A percentile compares a stretch with the other conserved stretches of the same genome.
Conservation (phyloP, 2,797 vertebrate species). For the Harpagifer antarcticus region DNA sequence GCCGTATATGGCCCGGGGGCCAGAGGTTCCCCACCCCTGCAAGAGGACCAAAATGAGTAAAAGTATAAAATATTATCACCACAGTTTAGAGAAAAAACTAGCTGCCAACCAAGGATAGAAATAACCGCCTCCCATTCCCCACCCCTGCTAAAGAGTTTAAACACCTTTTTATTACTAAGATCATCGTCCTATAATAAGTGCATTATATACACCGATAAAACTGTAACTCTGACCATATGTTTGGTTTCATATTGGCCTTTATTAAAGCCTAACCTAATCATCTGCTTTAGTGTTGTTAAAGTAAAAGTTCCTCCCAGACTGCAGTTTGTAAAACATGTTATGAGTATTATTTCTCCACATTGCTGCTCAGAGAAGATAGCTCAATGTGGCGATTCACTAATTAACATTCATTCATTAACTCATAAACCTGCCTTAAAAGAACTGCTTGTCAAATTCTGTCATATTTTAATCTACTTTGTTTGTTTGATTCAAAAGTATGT, state of each 20-base stretch:
- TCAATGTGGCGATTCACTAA: conserved; percentile 31
- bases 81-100: no score
- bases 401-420: neutral
- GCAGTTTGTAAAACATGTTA: conserved; percentile 33
- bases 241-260: conserved; percentile 27
- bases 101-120: no score
- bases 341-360: conserved; percentile 24
- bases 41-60: no score
- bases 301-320: conserved; percentile 42
- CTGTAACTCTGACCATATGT: neutral
- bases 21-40: no score
- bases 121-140: neutral
- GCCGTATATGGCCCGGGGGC: no score
- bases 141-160: neutral
- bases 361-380: conserved; percentile 32
- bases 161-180: neutral
- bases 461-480: no score
- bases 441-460: no score
- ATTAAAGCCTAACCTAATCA: conserved; percentile 35
- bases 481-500: no score
- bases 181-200: neutral
- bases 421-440: no score
- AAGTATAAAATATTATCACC: no score
- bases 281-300: conserved; percentile 17
- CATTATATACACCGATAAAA: neutral